phyloP scores from a whole-genome alignment of 2,113 vertebrate species.

The Myotis yumanensis region DNA sequence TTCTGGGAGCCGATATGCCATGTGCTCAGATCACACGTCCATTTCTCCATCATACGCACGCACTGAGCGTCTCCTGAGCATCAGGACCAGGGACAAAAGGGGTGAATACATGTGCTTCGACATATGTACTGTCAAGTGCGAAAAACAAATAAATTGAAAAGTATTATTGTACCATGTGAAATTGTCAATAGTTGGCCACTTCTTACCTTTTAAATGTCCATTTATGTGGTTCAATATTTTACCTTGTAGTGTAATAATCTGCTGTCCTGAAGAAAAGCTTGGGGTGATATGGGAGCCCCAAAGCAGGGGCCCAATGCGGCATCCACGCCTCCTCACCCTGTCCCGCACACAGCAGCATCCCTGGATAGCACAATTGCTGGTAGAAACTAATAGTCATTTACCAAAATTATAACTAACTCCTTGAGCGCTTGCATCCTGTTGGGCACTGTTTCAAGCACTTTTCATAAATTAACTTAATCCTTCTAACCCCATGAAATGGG shows the following conservation, averaged over 20 bases:
- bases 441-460: background rate
- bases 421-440: background rate
- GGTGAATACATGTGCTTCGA: background rate
- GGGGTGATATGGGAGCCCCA: background rate
- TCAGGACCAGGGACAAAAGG: background rate
- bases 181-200: background rate
- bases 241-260: background rate
- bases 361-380: no score
- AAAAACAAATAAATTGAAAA: background rate
- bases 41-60: background rate
- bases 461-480: background rate
- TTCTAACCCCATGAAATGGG: background rate
- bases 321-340: background rate
- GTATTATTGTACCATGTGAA: background rate
- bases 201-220: background rate
- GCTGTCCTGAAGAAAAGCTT: background rate
- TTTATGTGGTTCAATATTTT: background rate
- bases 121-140: background rate
- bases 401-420: background rate
- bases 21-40: background rate
- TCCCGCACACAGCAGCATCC: accelerated
- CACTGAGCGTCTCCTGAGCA: background rate
- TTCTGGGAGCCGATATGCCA: background rate
- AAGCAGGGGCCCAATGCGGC: background rate
- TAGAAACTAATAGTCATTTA: background rate